Base-by-base conservation (phyloP, 2,113 vertebrate genomes). In the Macroglossus sobrinus region DNA sequence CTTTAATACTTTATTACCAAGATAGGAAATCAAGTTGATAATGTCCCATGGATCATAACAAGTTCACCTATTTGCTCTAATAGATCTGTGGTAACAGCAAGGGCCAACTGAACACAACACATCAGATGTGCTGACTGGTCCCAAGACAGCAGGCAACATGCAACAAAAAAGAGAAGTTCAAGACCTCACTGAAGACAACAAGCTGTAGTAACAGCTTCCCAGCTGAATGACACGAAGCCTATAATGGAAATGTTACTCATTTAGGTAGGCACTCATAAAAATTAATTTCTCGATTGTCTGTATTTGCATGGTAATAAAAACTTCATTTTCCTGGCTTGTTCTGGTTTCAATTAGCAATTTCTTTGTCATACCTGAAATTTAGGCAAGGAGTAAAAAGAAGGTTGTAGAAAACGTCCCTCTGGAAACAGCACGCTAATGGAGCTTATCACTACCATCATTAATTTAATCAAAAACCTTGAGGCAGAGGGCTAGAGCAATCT, bases 391-490 rank as follows among this genome's bases (percentile, higher is more conserved):
- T 84, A 76, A 91, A 80, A 95, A 59, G 95, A 93, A 38, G 4
- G 88, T 94, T 64, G 26, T 55, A 98, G 98, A 98, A 98, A 98
- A 98, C 97, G 97, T 97, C 98, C 98, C 98, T 98, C 98, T 98
- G 98, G 98, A 99, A 99, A 98, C 89, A 94, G 97, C 86, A 98
- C 91, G 81, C 97, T 99, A 99, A 98, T 98, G 98, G 98, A 98
- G 98, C 98, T 99, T 99, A 99, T 99, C 98, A 91, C 97, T 98
- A 98, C 97, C 97, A 98, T 99, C 98, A 99, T 99, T 99, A 99
- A 99, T 98, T 99, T 98, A 99, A 98, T 97, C 98, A 96, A 93
- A 98, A 98, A 98, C 68, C 97, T 98, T 95, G 91, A 98, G 98
- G 99, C 91, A 80, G 98, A 98, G 90, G 95, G 92, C 94, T 95